Evolutionary conservation across 2,113 vertebrate genomes (phyloP).

Genomic region (Ahaetulla prasina): DNA sequence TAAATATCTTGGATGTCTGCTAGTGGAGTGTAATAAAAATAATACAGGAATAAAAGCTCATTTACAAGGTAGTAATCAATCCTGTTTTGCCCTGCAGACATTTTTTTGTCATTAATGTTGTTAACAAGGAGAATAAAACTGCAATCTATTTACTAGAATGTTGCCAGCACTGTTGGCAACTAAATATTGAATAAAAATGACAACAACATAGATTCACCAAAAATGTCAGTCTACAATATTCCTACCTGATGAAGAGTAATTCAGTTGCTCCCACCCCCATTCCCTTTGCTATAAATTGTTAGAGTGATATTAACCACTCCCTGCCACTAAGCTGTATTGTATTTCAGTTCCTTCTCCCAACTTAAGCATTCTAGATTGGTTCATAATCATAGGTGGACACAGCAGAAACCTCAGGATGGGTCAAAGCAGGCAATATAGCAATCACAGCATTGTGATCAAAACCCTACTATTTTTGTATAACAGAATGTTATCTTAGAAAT

Average conservation of each 20-base stretch:
- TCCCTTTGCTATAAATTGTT: not conserved
- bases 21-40: conserved; percentile 13
- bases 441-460: not conserved
- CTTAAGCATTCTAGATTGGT: not conserved
- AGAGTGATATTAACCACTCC: not conserved
- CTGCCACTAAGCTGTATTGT: not conserved
- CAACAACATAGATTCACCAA: not conserved
- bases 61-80: conserved; percentile 18
- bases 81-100: conserved; percentile 12
- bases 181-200: not conserved
- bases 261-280: not conserved
- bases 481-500: not conserved
- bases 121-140: conserved; percentile 20
- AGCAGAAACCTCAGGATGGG: not conserved
- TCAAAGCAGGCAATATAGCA: not conserved
- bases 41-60: conserved; percentile 24
- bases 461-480: not conserved
- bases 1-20: conserved; percentile 13
- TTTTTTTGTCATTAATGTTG: conserved; percentile 14
- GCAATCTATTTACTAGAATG: not conserved
- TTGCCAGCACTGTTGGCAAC: not conserved
- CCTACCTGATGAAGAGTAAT: not conserved
- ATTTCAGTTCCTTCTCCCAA: not conserved
- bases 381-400: not conserved
- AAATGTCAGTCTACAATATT: not conserved